Percentiles rank a stretch among this genome's conserved stretches.
phyloP scores from a whole-genome alignment of 2,113 vertebrate species.

The Elachura formosa region DNA sequence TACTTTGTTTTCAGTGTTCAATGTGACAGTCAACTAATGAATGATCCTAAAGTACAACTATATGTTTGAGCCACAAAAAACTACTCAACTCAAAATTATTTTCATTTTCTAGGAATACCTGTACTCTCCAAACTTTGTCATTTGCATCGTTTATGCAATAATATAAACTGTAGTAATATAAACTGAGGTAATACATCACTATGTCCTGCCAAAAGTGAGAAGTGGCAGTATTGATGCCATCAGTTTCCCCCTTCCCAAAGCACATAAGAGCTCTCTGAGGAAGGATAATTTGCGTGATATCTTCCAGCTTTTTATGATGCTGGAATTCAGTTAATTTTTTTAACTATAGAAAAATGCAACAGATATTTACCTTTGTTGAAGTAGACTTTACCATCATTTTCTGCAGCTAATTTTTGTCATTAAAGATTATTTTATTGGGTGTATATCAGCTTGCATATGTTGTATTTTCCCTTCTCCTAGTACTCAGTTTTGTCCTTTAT shows the following conservation, averaged over 20 bases:
- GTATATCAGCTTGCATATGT: not conserved
- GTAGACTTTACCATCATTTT: not conserved
- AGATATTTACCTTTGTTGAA: not conserved
- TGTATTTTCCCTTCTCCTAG: not conserved
- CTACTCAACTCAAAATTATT: not conserved
- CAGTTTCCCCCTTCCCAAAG: not conserved
- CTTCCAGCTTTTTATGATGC: not conserved
- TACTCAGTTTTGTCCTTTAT: not conserved
- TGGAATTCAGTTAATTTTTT: not conserved
- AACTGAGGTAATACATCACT: not conserved
- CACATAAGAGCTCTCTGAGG: not conserved
- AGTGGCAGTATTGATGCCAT: not conserved
- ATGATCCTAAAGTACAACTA: not conserved
- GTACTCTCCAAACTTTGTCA: not conserved
- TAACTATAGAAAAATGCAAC: not conserved
- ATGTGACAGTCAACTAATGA: not conserved
- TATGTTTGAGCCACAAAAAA: not conserved
- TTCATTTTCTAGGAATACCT: conserved; percentile 18
- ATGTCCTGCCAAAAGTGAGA: not conserved
- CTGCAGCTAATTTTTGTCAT: not conserved
- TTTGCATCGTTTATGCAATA: conserved; percentile 17
- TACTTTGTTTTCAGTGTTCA: not conserved
- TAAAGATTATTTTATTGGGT: not conserved
- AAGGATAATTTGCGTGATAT: not conserved
- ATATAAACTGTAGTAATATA: not conserved